These are phyloP conservation scores for Exephanes ischioxanthus DNA, from an alignment of 2,888 invertebrate species.

Conservation along the genomic window DNA sequence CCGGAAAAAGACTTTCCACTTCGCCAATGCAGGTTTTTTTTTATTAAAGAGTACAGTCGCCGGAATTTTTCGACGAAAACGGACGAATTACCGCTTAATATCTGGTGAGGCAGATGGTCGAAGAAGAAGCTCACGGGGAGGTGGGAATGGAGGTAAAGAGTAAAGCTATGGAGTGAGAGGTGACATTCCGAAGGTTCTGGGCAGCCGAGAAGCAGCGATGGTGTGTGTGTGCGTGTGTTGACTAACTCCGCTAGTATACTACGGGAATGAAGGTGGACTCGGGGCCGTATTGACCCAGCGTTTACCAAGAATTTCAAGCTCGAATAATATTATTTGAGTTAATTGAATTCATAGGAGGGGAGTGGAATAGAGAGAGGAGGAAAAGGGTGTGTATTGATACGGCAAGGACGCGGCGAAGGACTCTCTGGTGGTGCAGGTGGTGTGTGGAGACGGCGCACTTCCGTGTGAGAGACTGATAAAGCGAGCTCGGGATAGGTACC, in stretches of 20 bases:
- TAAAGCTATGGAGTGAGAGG: conserved; percentile 42
- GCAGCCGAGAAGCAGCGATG: conserved; percentile 41
- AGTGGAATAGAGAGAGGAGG: conserved; percentile 26
- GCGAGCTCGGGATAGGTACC: conserved; percentile 31
- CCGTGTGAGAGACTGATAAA: conserved; percentile 56
- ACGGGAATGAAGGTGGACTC: conserved; percentile 42
- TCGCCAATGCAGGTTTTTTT: conserved; percentile 22
- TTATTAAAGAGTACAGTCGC: conserved; percentile 42
- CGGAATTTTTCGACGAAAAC: conserved; percentile 39
- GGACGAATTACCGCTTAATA: conserved; percentile 39
- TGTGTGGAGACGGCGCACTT: conserved; percentile 45
- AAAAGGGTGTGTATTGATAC: conserved; percentile 56
- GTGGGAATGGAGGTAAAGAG: background rate
- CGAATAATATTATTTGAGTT: conserved; percentile 77
- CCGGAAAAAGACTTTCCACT: background rate
- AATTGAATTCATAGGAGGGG: conserved; percentile 76
- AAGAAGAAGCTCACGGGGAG: background rate
- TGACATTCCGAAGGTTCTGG: conserved; percentile 56
- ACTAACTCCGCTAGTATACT: conserved; percentile 25
- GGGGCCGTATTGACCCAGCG: conserved; percentile 73
- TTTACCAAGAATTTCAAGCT: conserved; percentile 76
- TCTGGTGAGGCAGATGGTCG: conserved; percentile 1
- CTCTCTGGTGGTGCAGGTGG: conserved; percentile 21
- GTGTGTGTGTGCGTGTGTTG: conserved; percentile 18
- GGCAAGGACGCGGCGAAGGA: conserved; percentile 52